phyloP scores from a whole-genome alignment of 1,140 invertebrate species.

The Drosophila kikkawai region DNA sequence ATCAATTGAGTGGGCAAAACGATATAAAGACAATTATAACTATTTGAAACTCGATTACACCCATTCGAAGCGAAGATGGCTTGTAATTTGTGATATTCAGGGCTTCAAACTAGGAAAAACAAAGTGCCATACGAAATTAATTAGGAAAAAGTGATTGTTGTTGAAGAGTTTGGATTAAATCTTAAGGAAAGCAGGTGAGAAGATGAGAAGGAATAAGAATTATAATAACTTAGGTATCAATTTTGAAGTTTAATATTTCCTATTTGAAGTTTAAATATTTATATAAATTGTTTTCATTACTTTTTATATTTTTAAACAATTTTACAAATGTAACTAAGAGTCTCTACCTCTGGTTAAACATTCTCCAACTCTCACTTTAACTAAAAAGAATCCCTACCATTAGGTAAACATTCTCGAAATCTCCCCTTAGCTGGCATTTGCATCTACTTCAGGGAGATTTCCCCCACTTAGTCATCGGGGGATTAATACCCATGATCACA shows the following conservation, averaged over 20 bases:
- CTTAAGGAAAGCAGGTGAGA: constrained; percentile 20
- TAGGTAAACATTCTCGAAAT: not conserved
- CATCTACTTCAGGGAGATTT: constrained; percentile 3
- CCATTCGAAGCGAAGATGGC: constrained; percentile 26
- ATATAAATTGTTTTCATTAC: not conserved
- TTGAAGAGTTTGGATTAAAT: not conserved
- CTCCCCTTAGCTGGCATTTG: not conserved
- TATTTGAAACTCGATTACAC: constrained; percentile 21
- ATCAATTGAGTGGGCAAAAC: constrained; percentile 35
- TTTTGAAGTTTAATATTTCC: too few relatives aligned
- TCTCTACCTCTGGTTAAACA: not conserved
- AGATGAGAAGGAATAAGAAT: too few relatives aligned
- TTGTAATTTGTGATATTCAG: constrained; percentile 36
- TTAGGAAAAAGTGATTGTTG: not conserved
- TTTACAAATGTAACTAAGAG: not conserved
- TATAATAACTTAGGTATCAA: not conserved
- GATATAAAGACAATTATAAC: constrained; percentile 16
- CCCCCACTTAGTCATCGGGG: constrained; percentile 35
- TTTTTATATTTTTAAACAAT: not conserved
- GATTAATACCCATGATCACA: constrained; percentile 52
- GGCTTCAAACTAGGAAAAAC: not conserved
- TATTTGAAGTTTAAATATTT: not conserved
- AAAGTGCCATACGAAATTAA: not conserved
- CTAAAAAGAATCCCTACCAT: not conserved
- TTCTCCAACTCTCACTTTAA: not conserved